A percentile compares a stretch with the other conserved stretches of the same genome.
Evolutionary conservation across 1,140 invertebrate species (phyloP).

Genomic region (Nasonia vitripennis): DNA sequence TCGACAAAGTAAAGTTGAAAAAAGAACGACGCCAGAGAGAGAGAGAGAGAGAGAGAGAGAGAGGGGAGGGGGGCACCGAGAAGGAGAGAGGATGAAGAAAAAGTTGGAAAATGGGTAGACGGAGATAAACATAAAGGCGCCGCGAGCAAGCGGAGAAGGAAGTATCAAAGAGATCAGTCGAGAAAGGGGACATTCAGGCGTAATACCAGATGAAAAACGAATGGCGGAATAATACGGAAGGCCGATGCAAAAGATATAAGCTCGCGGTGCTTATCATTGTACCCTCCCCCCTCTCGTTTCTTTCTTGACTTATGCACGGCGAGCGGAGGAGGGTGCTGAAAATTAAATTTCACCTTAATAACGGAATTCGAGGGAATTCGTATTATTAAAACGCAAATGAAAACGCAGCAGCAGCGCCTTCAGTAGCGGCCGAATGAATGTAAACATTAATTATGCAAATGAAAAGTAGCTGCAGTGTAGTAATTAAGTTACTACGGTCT

Average conservation of each 20-base stretch:
- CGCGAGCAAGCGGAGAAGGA: not conserved
- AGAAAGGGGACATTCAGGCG: not conserved
- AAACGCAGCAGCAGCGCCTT: not conserved
- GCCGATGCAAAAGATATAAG: no score
- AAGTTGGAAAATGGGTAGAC: constrained; percentile 23
- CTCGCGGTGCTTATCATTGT: not conserved
- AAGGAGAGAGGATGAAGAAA: not conserved
- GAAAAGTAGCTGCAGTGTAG: not conserved
- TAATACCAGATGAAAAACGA: constrained; percentile 22
- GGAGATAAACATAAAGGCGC: constrained; percentile 17
- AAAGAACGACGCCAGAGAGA: not conserved
- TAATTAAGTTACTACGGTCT: constrained; percentile 4
- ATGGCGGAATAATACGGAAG: not conserved
- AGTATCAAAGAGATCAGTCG: not conserved
- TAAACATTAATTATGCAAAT: constrained; percentile 5
- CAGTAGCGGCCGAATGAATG: not conserved
- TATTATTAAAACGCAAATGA: constrained; percentile 1
- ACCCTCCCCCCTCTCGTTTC: not conserved
- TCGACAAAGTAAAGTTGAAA: constrained; percentile 36
- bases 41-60: not conserved
- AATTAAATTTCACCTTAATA: not conserved
- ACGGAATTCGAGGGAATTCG: not conserved
- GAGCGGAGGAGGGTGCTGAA: no score
- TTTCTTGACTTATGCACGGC: not conserved
- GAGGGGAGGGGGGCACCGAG: not conserved